phyloP scores from a whole-genome alignment of 1,140 invertebrate species.

The Lepidurus arcticus region DNA sequence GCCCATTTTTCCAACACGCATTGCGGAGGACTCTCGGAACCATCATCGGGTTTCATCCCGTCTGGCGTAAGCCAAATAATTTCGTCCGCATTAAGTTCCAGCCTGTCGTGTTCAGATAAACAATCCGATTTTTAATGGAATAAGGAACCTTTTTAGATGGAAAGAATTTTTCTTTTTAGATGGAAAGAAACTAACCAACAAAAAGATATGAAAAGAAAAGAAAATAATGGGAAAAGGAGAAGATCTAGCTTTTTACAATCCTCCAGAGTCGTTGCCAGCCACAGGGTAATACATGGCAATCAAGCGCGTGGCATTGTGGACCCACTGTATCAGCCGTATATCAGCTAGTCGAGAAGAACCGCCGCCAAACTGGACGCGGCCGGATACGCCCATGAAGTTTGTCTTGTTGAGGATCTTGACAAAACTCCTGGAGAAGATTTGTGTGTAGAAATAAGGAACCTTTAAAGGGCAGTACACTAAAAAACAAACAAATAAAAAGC shows the following conservation, averaged over 20 bases:
- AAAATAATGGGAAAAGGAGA: not conserved
- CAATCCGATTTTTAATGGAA: slow-evolving; percentile 22
- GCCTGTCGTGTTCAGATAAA: not conserved
- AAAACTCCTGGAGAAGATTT: slow-evolving; percentile 43
- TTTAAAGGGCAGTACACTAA: too few relatives aligned
- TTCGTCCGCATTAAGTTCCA: slow-evolving; percentile 49
- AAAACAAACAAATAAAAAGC: too few relatives aligned
- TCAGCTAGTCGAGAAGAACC: slow-evolving; percentile 61
- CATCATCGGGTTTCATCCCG: slow-evolving; percentile 60
- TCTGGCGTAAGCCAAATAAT: slow-evolving; percentile 60
- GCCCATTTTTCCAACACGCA: slow-evolving; percentile 64
- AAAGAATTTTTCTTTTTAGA: too few relatives aligned
- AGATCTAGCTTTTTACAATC: not conserved
- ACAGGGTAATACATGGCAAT: slow-evolving; percentile 61
- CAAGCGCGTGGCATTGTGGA: slow-evolving; percentile 49
- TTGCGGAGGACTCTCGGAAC: slow-evolving; percentile 50
- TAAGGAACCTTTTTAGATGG: too few relatives aligned
- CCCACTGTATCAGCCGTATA: slow-evolving; percentile 65
- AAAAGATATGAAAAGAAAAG: not conserved
- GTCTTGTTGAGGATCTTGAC: slow-evolving; percentile 50
- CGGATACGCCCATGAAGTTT: slow-evolving; percentile 70
- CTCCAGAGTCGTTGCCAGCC: slow-evolving; percentile 39
- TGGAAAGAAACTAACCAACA: not conserved
- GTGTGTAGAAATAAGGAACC: too few relatives aligned
- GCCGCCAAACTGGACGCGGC: slow-evolving; percentile 61